Base-by-base conservation (phyloP, 2,113 vertebrate species). In the Notothenia coriiceps region DNA sequence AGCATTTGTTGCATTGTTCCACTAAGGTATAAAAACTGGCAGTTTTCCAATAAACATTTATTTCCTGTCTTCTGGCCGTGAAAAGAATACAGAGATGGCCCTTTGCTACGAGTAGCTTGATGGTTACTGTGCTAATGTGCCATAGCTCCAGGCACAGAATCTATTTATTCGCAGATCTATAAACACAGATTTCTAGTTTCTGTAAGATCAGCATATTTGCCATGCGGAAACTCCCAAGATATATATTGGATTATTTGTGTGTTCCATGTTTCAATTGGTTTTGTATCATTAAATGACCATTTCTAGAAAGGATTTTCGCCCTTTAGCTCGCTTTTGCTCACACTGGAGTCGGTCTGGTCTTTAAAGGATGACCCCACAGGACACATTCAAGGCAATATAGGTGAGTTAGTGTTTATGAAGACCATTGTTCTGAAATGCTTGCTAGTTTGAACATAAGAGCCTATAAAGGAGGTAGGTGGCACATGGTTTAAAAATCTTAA, bases 101-200 rank as follows among this genome's bases (percentile, higher is more conserved):
- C 61, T 69, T 51, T 59, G 55, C 63, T 33, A n/a, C 2, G 0
- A 17, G 6, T 12, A 20, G n/a, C 67, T 46, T 44, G 17, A 59
- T 64, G 44, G 50, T 35, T 43, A 22, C 54, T 57, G 47, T n/a
- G 51, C 15, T 59, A 10, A n/a, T 35, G 13, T 49, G 49, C 61
- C 56, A 52, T 9, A 49, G 70, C 74, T 78, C 5, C n/a, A 47
- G 69, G 73, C 52, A n/a, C 47, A 29, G 2, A 43, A 82, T 83
- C 63, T 35, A 83, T 70, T 63, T 18, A 78, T 79, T 65, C 74
- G 55, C 17, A 40, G 70, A 73, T 80, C 75, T 79, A 80, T 67
- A 71, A 70, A 62, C 56, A 40, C 71, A 40, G 44, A 87, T 71
- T 74, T 83, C 14, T n/a, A n/a, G 44, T 22, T 86, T 74, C 62